A percentile compares a stretch with the other conserved stretches of the same genome.
phyloP scores from a whole-genome alignment of 2,888 invertebrate genomes.

The Cosmia pyralina region DNA sequence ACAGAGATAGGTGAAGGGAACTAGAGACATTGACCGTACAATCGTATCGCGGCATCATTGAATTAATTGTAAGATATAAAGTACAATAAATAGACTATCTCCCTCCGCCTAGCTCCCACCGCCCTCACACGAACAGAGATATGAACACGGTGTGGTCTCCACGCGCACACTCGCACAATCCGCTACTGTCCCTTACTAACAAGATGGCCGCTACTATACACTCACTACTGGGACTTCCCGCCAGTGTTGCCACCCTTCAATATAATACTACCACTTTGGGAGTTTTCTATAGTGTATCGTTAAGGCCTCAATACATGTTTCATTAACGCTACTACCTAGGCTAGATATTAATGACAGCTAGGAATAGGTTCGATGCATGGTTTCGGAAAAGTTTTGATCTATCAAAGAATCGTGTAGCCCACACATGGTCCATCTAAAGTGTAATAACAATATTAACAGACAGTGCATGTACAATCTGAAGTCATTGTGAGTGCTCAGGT shows the following conservation, averaged over 20 bases:
- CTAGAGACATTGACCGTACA: slow-evolving; percentile 33
- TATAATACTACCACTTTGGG: slow-evolving; percentile 46
- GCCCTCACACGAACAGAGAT: slow-evolving; percentile 68
- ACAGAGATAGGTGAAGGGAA: slow-evolving; percentile 72
- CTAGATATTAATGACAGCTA: slow-evolving; percentile 83
- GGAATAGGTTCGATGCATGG: slow-evolving; percentile 85
- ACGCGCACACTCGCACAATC: slow-evolving; percentile 88
- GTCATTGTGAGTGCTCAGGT: slow-evolving; percentile 69
- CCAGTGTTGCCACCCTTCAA: slow-evolving; percentile 59
- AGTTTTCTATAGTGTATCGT: slow-evolving; percentile 76
- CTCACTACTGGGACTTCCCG: slow-evolving; percentile 59
- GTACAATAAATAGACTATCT: slow-evolving; percentile 30
- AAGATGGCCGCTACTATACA: slow-evolving; percentile 82
- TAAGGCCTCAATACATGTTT: slow-evolving; percentile 80
- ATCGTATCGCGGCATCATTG: slow-evolving; percentile 21
- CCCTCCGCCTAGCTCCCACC: slow-evolving; percentile 70
- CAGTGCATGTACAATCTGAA: slow-evolving; percentile 79
- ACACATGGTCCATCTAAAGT: slow-evolving; percentile 75
- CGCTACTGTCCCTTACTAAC: slow-evolving; percentile 88
- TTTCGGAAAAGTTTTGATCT: slow-evolving; percentile 70
- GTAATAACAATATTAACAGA: slow-evolving; percentile 84
- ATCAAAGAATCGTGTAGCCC: slow-evolving; percentile 59
- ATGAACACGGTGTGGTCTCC: slow-evolving; percentile 88
- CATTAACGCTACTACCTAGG: slow-evolving; percentile 86
- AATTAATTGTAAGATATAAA: slow-evolving; percentile 11